Evolutionary conservation across 2,888 invertebrate species (phyloP).

Genomic region (Tenthredo notha): DNA sequence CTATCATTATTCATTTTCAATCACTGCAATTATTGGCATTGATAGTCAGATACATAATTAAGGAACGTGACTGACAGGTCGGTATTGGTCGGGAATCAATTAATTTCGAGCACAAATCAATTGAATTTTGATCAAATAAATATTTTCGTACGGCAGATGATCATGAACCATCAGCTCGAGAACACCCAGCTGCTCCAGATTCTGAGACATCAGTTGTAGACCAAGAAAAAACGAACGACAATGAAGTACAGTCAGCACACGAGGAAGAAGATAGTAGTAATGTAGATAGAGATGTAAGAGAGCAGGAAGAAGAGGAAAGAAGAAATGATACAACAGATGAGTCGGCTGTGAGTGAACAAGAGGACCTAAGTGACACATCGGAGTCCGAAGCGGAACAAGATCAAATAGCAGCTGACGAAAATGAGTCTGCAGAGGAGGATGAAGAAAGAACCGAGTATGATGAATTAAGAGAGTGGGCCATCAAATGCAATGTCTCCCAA

Average conservation of each 20-base stretch:
- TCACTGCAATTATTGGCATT: not conserved
- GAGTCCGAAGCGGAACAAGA: slow-evolving; percentile 19
- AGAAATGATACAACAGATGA: not conserved
- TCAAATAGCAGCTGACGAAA: not conserved
- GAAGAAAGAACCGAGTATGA: slow-evolving; percentile 26
- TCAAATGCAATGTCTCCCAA: slow-evolving; percentile 50
- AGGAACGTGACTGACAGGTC: not conserved
- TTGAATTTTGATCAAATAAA: not conserved
- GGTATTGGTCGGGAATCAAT: not conserved
- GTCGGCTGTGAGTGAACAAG: slow-evolving; percentile 5
- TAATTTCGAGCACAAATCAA: not conserved
- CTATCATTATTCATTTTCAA: not conserved
- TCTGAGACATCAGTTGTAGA: not conserved
- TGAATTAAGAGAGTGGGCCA: slow-evolving; percentile 53
- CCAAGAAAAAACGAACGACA: not conserved
- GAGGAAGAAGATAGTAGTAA: not conserved
- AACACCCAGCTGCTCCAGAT: not conserved
- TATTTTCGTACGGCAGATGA: not conserved
- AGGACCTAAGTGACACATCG: not conserved
- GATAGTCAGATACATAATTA: not conserved
- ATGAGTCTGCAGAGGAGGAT: slow-evolving; percentile 25
- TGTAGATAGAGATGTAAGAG: not conserved
- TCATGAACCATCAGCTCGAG: too few relatives aligned
- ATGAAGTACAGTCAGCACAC: not conserved
- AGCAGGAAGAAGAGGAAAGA: not conserved